phyloP scores from a whole-genome alignment of 1,140 invertebrate genomes.

The Glossosoma conforme region DNA sequence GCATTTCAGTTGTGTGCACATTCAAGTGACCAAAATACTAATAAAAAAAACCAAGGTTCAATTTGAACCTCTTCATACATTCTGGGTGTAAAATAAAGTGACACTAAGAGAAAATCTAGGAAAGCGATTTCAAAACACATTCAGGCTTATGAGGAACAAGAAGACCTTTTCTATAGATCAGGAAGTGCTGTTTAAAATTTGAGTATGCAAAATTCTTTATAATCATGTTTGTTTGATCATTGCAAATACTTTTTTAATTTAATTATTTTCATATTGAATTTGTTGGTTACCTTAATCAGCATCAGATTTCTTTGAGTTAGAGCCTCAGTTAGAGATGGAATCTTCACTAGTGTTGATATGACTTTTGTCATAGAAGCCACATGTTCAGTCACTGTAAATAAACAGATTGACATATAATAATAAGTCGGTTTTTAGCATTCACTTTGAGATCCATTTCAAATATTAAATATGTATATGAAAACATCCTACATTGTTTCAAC shows the following conservation, averaged over 20 bases:
- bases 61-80: too few relatives aligned
- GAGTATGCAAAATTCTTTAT: background rate
- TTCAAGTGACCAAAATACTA: too few relatives aligned
- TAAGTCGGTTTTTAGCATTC: too few relatives aligned
- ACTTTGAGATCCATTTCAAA: too few relatives aligned
- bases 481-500: background rate
- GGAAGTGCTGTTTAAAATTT: background rate
- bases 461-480: background rate
- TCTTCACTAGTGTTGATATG: conserved; percentile 7
- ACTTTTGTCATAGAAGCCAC: conserved; percentile 1
- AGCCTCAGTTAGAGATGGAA: background rate
- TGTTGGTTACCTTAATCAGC: conserved; percentile 6
- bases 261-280: background rate
- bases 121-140: background rate
- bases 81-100: too few relatives aligned
- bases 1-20: too few relatives aligned
- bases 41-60: too few relatives aligned
- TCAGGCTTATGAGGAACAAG: background rate
- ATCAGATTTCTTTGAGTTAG: conserved; percentile 7
- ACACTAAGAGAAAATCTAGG: too few relatives aligned
- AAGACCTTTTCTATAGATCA: background rate
- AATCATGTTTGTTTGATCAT: background rate
- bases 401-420: background rate
- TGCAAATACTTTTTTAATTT: background rate
- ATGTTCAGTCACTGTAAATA: background rate